Evolutionary conservation across 2,797 vertebrate genomes (phyloP), one percentile per base, ranked within the genome.

Genomic region (Galagoides demidoff): DNA sequence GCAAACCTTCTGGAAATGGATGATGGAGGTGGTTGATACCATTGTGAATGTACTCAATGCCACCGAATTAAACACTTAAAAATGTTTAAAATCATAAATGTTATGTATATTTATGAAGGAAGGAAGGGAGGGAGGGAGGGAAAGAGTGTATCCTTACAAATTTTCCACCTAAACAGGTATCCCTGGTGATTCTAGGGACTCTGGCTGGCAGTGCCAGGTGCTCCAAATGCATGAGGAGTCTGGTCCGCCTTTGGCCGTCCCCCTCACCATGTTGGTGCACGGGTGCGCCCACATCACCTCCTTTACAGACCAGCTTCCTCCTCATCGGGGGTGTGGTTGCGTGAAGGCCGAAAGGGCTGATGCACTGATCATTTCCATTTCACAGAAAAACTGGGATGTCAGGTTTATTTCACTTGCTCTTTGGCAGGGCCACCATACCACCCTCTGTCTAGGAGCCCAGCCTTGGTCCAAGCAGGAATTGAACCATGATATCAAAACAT

Each of bases 41-140:
- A 78, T 7, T 57, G 55, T 89, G 64, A 92, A 74, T 39, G 2
- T 83, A 37, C 68, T 70, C 83, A 88, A 63, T 85, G 57, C 10
- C 63, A 89, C 10, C 71, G 79, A 83, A 39, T 19, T 66, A 19
- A 83, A 90, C 64, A 79, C 14, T 73, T 73, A 37, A 81, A 86
- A 86, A 57, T 66, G 25, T 29, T 27, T 31, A 81, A 43, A 61
- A 64, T 73, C 14, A 55, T 55, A 73, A 63, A 43, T 64, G 71
- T 66, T 59, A 27, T 39, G 8, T 49, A 23, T 68, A 82, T 55
- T 81, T 90, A 57, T 59, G 64, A 64, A 25, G 64, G 55, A 25
- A 64, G 37, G 22, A 4, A n/a, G 5, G 23, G 55, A 43, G 39
- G 34, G 20, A 55, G 5, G 39, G 39, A 43, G 39, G 39, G 39